Evolutionary conservation across 2,113 vertebrate species (phyloP), one percentile per base, ranked within the genome.

Genomic region (Heterochromis multidens): DNA sequence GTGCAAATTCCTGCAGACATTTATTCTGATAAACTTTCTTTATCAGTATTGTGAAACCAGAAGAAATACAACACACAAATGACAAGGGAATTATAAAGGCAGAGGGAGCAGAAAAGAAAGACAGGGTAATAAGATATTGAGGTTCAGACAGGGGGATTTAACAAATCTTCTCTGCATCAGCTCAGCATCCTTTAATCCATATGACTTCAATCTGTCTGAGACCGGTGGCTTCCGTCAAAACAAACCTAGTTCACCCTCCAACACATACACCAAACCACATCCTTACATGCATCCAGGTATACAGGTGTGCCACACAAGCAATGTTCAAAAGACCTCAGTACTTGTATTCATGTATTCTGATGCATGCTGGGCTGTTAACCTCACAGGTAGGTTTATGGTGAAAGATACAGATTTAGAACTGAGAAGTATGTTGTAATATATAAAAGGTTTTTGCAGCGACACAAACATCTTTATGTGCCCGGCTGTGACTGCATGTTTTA

Each of bases 111-210:
- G 81, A 63, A 80, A 82, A 67, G 72, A 76, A 54, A 83, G 79
- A 79, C 29, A 4, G 40, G 43, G 57, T 86, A 90, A 92, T 87
- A 88, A 94, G 89, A 91, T 87, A 84, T 54, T 1, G 25, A 54
- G 88, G 65, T 78, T 91, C 81, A 92, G 91, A 93, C 90, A 85
- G 88, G 89, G 56, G 92, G 93, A 93, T 93, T 93, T 93, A 74
- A 89, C 88, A 93, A 93, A 94, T 93, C 94, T 90, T 79, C 46
- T 88, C 78, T 56, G 79, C 89, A 93, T 94, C 91, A 89, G 92
- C 91, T 88, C 87, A 91, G 67, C 76, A 87, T 83, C 76, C 79
- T 86, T 90, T 92, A 94, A 94, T 94, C 92, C 89, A 60, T 19
- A 77, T 67, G 70, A 79, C 79, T 90, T 92, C 86, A 94, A 85